Evolutionary conservation across 2,888 invertebrate genomes (phyloP).

Genomic region (Latrodectus hesperus): DNA sequence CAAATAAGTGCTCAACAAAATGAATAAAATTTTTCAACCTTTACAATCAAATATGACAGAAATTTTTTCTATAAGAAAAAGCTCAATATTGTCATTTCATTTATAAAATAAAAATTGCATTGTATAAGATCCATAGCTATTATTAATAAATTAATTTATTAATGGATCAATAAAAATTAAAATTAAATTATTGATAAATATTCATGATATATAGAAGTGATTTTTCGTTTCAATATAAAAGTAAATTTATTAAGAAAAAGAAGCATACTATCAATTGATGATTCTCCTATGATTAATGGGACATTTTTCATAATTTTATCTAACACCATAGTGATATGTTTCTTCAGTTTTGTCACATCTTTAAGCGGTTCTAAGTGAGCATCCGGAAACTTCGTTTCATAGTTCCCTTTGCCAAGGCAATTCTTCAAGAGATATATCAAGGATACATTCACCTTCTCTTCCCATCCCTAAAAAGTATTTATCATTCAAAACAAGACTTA

Average conservation of each 20-base stretch:
- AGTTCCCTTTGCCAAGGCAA: conserved; percentile 70
- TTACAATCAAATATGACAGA: too few relatives aligned
- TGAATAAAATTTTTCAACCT: too few relatives aligned
- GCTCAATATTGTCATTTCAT: background rate
- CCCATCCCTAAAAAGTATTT: conserved; percentile 81
- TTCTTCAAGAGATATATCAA: conserved; percentile 81
- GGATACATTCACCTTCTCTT: conserved; percentile 83
- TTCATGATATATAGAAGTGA: background rate
- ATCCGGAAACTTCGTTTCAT: conserved; percentile 54
- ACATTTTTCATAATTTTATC: conserved; percentile 65
- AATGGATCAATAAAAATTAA: background rate
- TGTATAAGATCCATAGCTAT: background rate
- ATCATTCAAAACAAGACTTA: conserved; percentile 67
- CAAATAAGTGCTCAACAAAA: too few relatives aligned
- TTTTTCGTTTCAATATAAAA: background rate
- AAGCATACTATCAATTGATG: conserved; percentile 38
- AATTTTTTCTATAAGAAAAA: background rate
- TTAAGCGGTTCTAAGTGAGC: conserved; percentile 65
- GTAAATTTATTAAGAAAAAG: background rate
- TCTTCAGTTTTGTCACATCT: conserved; percentile 68
- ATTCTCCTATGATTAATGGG: conserved; percentile 23
- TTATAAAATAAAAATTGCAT: background rate
- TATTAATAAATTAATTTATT: background rate
- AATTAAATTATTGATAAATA: background rate
- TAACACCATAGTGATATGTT: conserved; percentile 61